Conservation (phyloP, 2,113 vertebrate species). For the Chaenocephalus aceratus region DNA sequence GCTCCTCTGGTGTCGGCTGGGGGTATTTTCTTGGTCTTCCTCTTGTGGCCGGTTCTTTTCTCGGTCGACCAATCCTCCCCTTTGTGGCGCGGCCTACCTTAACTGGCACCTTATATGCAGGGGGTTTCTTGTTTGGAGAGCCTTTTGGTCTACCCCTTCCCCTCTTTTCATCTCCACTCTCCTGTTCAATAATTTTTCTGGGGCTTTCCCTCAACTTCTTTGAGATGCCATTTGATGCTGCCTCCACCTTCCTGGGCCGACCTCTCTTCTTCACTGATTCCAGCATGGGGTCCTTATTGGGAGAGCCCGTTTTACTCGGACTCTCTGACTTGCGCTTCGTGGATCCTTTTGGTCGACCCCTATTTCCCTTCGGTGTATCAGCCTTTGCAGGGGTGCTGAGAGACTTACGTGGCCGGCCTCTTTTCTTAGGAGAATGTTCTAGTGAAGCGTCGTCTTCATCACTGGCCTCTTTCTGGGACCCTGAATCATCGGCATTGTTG, state of each 20-base stretch:
- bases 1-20: constrained; percentile 48
- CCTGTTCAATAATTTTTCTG: constrained; percentile 16
- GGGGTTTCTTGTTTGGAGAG: constrained; percentile 52
- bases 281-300: constrained; percentile 40
- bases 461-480: constrained; percentile 5
- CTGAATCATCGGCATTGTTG: background rate
- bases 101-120: background rate
- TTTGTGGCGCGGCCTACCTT: constrained; percentile 28
- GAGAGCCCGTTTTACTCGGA: constrained; percentile 60
- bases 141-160: constrained; percentile 74
- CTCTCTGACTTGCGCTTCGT: constrained; percentile 48
- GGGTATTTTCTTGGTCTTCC: constrained; percentile 79
- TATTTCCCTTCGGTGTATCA: constrained; percentile 11
- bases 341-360: constrained; percentile 66
- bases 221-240: constrained; percentile 8
- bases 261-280: constrained; percentile 17
- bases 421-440: constrained; percentile 3
- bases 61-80: constrained; percentile 50
- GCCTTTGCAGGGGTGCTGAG: background rate
- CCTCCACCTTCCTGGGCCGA: constrained; percentile 16
- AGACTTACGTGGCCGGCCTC: background rate
- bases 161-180: constrained; percentile 30
- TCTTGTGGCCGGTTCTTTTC: constrained; percentile 48
- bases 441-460: background rate
- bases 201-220: constrained; percentile 58